Evolutionary conservation across 2,797 vertebrate species (phyloP), one percentile per base, ranked within the genome.

Genomic region (Siniperca scherzeri): DNA sequence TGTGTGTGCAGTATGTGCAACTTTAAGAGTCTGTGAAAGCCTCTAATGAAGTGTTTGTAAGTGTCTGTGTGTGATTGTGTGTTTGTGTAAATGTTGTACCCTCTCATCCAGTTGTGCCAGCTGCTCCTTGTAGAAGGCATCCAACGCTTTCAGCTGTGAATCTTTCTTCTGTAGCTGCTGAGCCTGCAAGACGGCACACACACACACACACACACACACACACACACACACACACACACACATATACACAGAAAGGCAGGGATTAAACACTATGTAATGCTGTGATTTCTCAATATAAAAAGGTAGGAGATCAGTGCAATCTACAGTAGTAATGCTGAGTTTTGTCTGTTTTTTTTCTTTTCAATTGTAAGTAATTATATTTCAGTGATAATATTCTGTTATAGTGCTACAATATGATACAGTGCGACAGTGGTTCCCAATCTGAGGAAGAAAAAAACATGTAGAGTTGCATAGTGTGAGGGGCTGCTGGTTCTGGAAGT

Each of bases 71-170:
- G 66, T 55, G 30, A 30, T 30, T 72, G 53, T 80, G 65, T 59
- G 59, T 42, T 1, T 70, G 74, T 83, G 60, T 78, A 40, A 53
- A 77, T 82, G 52, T 25, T 52, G 88, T 92, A 99, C 98, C 98
- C 96, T 97, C 89, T 91, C 97, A 89, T 98, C 97, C 77, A 99
- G 95, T 81, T 92, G 95, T 73, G 93, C 91, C 93, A 98, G 82
- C 91, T 99, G 98, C 88, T 98, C 98, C 90, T 95, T 97, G 78
- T 96, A 98, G 94, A 98, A 97, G 69, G 91, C 84, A 6, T 97
- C 96, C 61, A 96, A 92, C 0, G 86, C 90, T 85, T 95, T 96
- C 91, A 99, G 84, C 91, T 98, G 97, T 6, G 91, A 89, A 76
- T 99, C 97, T 85, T 95, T 97, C 90, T 94, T 95, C 83, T 97